phyloP scores from a whole-genome alignment of 2,113 vertebrate genomes.

The Notarius quadriscutis region DNA sequence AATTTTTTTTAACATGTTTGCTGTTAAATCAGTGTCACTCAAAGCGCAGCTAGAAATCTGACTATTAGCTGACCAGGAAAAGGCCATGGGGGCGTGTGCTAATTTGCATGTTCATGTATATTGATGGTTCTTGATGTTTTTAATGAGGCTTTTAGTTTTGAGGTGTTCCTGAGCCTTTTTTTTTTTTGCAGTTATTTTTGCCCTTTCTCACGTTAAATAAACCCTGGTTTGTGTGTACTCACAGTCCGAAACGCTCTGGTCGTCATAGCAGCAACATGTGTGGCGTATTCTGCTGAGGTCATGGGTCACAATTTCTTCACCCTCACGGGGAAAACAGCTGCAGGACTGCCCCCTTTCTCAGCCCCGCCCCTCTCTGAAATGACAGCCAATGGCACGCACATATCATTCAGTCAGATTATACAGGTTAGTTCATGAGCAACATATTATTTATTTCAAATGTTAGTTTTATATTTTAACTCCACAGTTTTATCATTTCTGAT shows the following conservation, averaged over 20 bases:
- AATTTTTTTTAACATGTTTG: not conserved
- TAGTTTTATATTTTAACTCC: not conserved
- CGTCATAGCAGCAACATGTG: constrained; percentile 82
- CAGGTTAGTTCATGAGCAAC: constrained; percentile 67
- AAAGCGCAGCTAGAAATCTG: not conserved
- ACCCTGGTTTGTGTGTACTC: not conserved
- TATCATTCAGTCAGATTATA: constrained; percentile 79
- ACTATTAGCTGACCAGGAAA: not conserved
- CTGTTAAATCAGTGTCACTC: not conserved
- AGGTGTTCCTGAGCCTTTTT: not conserved
- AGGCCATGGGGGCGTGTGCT: not conserved
- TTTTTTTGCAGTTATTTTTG: not conserved
- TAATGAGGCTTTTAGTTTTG: not conserved
- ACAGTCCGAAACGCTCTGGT: constrained; percentile 86
- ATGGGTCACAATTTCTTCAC: constrained; percentile 76
- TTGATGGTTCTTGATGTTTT: not conserved
- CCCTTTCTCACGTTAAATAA: not conserved
- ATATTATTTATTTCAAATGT: not conserved
- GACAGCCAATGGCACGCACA: constrained; percentile 72
- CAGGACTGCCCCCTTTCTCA: constrained; percentile 79
- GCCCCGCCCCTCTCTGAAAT: constrained; percentile 76
- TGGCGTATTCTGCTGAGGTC: constrained; percentile 83
- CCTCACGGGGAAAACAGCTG: constrained; percentile 80
- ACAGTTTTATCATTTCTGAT: not conserved
- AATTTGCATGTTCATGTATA: not conserved